Percentiles rank a stretch among this genome's conserved stretches.
Conservation (phyloP, 2,888 invertebrate genomes). For the Apantesis nais region DNA sequence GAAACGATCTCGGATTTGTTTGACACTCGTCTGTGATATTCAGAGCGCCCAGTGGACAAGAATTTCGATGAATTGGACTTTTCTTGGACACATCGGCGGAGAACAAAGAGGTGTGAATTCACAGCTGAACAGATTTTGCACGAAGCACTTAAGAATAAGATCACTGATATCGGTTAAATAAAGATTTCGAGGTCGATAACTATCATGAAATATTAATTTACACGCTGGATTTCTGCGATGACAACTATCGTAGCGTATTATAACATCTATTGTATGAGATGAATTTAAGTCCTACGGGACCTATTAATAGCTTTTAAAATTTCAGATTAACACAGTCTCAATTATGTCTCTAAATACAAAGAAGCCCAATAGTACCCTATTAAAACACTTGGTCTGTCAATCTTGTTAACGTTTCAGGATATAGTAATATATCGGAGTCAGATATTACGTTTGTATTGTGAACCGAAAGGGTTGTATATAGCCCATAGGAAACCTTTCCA, state of each 20-base stretch:
- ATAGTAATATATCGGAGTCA: constrained; percentile 21
- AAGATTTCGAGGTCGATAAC: constrained; percentile 44
- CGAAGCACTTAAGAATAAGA: constrained; percentile 41
- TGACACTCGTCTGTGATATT: constrained; percentile 83
- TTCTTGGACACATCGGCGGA: constrained; percentile 51
- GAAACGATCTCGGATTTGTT: constrained; percentile 79
- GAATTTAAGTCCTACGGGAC: background rate
- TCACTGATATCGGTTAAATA: constrained; percentile 53
- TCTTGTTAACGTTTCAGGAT: background rate
- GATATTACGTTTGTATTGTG: constrained; percentile 9
- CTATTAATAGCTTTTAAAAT: background rate
- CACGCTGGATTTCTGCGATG: background rate
- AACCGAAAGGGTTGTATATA: constrained; percentile 66
- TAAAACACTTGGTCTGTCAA: background rate
- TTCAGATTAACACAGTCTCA: background rate
- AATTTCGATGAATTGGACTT: constrained; percentile 68
- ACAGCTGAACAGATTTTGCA: constrained; percentile 62
- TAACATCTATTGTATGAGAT: background rate
- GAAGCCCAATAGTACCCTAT: background rate
- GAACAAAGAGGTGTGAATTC: constrained; percentile 78
- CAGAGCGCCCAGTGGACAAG: constrained; percentile 72
- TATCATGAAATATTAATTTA: constrained; percentile 7
- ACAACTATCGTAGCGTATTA: background rate
- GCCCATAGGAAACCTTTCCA: constrained; percentile 55
- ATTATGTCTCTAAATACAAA: background rate